Base-by-base conservation (phyloP, 2,888 invertebrate genomes). In the Cataglyphis altisquamis region DNA sequence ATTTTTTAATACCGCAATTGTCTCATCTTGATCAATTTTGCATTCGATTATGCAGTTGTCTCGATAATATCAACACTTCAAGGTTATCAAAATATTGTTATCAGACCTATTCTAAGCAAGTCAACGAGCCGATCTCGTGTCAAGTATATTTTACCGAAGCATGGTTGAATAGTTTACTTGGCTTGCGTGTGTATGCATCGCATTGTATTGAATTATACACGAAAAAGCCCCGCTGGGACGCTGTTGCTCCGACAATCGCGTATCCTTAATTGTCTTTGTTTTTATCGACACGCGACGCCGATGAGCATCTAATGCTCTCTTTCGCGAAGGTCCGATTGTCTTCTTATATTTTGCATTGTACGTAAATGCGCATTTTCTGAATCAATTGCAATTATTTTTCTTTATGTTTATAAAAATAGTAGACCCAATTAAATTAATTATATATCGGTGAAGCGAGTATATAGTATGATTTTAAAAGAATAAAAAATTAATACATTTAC, bases 211-310 rank as follows among this genome's bases (percentile, higher is more conserved):
- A 57, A 75, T 84, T 82, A 52, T 29, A 52, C n/a, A 25, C 36
- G 82, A 78, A 78, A 67, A 77, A n/a, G n/a, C 66, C 75, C 75
- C 80, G 29, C 21, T 72, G 48, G 84, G 55, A 72, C 57, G 70
- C 52, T 57, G 72, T 84, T 72, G 57, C 25, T 32, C 36, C 52
- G 36, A 29, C 39, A n/a, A 63, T 62, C 60, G 29, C 48, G 32
- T 36, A 60, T 45, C 10, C 67, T 48, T 18, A 18, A 68, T 57
- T 68, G 12, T 55, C n/a, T 55, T 55, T 18, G 29, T 68, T 68
- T 39, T 5, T 15, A 21, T n/a, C 29, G 4, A 29, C 77, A 68
- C 77, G 77, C 68, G 41, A 77, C 15, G 18, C n/a, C 41, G 39
- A 55, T 41, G 39, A 52, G 29, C 67, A 21, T 3, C 18, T 52